Conservation (phyloP, 2,888 invertebrate species). For the Drosophila anceps region DNA sequence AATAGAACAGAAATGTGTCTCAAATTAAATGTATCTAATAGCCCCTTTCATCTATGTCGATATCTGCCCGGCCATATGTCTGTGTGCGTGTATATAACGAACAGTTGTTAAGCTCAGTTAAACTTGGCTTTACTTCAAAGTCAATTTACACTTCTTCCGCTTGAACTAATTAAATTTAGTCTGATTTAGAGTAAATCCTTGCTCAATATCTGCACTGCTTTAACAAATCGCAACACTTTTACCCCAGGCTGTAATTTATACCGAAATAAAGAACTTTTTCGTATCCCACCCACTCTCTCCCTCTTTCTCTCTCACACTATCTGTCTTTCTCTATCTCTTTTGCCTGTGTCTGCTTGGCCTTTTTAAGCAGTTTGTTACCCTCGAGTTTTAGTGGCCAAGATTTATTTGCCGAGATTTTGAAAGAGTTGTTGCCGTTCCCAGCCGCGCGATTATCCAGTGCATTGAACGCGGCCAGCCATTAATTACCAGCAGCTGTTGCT, state of each 20-base stretch:
- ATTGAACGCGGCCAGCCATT: constrained; percentile 78
- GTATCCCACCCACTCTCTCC: constrained; percentile 4
- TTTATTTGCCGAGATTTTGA: constrained; percentile 76
- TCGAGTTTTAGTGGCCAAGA: constrained; percentile 57
- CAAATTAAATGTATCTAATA: no score
- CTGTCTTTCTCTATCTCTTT: not conserved
- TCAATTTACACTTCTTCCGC: not conserved
- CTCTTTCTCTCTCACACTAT: not conserved
- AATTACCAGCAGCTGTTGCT: constrained; percentile 78
- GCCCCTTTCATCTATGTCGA: not conserved
- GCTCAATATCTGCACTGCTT: constrained; percentile 11
- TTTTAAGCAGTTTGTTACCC: constrained; percentile 54
- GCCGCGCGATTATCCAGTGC: constrained; percentile 79
- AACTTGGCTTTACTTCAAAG: not conserved
- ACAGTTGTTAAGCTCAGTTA: not conserved
- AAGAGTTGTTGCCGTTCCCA: constrained; percentile 69
- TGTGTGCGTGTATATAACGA: not conserved
- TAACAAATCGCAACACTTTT: constrained; percentile 63
- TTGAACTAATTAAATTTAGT: constrained; percentile 34
- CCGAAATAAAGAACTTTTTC: constrained; percentile 52
- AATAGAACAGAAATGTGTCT: no score
- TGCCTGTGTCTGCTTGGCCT: constrained; percentile 13
- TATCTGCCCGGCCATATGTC: not conserved
- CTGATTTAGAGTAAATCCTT: constrained; percentile 24
- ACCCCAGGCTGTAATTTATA: constrained; percentile 65